Evolutionary conservation across 2,797 vertebrate genomes (phyloP), one percentile per base, ranked within the genome.

Genomic region (Brotula barbata): DNA sequence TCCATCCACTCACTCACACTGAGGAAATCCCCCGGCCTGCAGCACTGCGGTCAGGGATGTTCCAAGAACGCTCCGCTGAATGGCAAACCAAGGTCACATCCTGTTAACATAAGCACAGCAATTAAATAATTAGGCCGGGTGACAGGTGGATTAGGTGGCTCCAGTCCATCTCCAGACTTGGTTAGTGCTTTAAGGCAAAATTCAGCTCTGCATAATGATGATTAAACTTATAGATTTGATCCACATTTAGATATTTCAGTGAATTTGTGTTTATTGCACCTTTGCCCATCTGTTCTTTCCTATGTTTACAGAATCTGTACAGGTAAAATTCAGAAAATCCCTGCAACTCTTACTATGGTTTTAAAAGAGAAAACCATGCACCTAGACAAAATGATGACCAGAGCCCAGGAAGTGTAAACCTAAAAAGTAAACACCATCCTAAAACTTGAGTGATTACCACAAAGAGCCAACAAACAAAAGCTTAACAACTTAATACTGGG

Each of bases 71-170:
- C 33, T 65, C 55, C 61, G 61, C 42, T 51, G 71, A 81, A 46
- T 69, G 64, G 58, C 50, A 55, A 59, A 58, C 53, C 22, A 41
- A 76, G 77, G 74, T 78, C 63, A 73, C 73, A 64, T 78, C 78
- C 70, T 67, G 41, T 21, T 12, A 33, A 72, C 80, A 63, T 85
- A 78, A 88, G 67, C 63, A 28, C 56, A 41, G 54, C 51, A 74
- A 73, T 81, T 78, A 66, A 74, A 80, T 60, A 75, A 64, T 76
- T 36, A 85, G 45, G 66, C 68, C 47, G 60, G 63, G 55, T 15
- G n/a, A 48, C 72, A 50, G 43, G 37, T 23, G 36, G 31, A 61
- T 28, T 11, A 69, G 51, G 62, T 65, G 52, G 39, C 75, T 63
- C 34, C 7, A 15, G 64, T 66, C 65, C 34, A 48, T 59, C 8